Conservation (phyloP, 2,113 vertebrate genomes). For the Catharus bicknelli region DNA sequence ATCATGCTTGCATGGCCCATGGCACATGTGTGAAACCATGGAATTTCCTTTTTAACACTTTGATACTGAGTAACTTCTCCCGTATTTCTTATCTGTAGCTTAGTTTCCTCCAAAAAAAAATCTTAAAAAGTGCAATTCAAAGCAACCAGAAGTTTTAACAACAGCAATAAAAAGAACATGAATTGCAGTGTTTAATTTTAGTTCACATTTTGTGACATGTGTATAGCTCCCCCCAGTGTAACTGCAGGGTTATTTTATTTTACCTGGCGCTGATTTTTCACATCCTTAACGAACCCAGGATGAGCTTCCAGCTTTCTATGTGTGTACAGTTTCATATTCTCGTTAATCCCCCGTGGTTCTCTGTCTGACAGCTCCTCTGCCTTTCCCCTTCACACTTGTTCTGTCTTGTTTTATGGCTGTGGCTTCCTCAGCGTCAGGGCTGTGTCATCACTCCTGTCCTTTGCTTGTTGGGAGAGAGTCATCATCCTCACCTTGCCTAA, state of each 20-base stretch:
- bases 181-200: neutral
- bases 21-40: neutral
- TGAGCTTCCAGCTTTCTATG: neutral
- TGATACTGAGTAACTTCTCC: neutral
- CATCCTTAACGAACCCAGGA: neutral
- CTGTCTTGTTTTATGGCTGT: neutral
- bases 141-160: neutral
- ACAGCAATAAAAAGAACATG: neutral
- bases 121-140: neutral
- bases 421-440: neutral
- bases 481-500: neutral
- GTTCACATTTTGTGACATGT: neutral
- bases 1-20: neutral
- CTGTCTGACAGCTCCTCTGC: neutral
- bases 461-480: neutral
- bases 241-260: neutral
- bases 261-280: neutral
- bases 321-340: accelerated
- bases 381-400: neutral
- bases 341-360: accelerated
- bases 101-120: neutral
- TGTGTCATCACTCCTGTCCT: neutral
- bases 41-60: neutral
- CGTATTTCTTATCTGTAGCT: neutral
- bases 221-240: neutral